These are phyloP conservation scores for Fregetta grallaria DNA, from an alignment of 2,113 vertebrate species.

Conservation along the genomic window DNA sequence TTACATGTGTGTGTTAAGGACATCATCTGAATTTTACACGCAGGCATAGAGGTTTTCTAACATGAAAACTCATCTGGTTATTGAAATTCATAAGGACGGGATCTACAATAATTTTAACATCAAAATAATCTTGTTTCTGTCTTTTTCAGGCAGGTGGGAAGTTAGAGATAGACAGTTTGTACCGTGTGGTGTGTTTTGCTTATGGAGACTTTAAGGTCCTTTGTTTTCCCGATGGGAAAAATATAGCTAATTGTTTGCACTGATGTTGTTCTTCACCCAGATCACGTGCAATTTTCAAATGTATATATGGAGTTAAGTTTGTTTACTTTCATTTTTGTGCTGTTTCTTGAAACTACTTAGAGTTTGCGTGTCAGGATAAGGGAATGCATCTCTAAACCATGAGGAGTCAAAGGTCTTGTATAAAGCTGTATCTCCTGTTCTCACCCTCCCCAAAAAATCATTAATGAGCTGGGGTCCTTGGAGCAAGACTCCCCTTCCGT, in stretches of 20 bases:
- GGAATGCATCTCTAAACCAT: neutral
- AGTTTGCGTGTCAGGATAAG: neutral
- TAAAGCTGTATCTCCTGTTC: neutral
- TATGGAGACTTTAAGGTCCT: neutral
- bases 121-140: neutral
- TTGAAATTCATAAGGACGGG: neutral
- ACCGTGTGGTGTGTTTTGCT: neutral
- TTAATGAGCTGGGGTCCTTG: neutral
- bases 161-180: neutral
- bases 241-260: neutral
- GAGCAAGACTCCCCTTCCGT: neutral
- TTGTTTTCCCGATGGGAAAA: neutral
- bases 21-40: neutral
- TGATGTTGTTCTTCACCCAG: neutral
- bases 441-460: neutral
- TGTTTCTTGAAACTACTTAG: neutral
- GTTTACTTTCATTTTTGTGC: neutral
- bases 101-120: neutral
- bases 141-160: neutral
- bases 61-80: neutral
- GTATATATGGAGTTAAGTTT: neutral
- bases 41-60: neutral
- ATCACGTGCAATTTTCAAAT: neutral
- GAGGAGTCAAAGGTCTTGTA: neutral
- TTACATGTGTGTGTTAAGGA: neutral